Evolutionary conservation across 2,888 invertebrate species (phyloP), one percentile per base, ranked within the genome.

Genomic region (Andrena bicolor): DNA sequence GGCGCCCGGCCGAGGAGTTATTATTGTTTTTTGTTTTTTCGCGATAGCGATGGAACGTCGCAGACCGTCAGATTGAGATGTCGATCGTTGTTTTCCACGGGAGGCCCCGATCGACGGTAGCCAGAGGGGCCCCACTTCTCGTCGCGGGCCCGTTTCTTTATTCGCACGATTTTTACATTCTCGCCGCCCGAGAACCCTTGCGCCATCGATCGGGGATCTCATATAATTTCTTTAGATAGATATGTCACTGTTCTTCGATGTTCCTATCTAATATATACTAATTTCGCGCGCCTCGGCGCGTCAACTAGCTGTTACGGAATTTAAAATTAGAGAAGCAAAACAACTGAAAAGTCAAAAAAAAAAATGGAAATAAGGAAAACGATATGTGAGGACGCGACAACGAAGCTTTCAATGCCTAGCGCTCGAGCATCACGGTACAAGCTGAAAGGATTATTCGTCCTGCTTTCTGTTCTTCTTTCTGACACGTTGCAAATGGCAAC

Each of bases 261-360:
- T 90, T 90, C 90, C 90, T 90, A 86, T 76, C 69, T 84, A 85
- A 88, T 82, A 74, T 88, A 79, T 69, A 51, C 53, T 71, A 74
- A 76, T 82, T 63, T 69, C 68, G 76, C 74, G 69, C 68, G 56
- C 77, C 56, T 68, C 76, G 75, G 68, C 56, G 69, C 58, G 60
- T 72, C 76, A 74, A 69, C 60, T 78, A 84, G 66, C 26, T 75
- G 69, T 60, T 64, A 75, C 64, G 70, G 49, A 69, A 69, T 66
- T 73, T 78, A 75, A 63, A 68, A 61, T 82, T 73, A 63, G 48
- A 73, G 41, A 60, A 28, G 41, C 41, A 74, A 35, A 49, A 13
- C 23, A 35, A 53, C 60, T 53, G 58, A 66, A 56, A 48, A 28
- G 23, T 28, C n/a, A 32, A 51, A 26, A 49, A 60, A 4, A 10